These are phyloP conservation scores for Cheilosia soror DNA, from an alignment of 2,888 invertebrate genomes.

Conservation along the genomic window DNA sequence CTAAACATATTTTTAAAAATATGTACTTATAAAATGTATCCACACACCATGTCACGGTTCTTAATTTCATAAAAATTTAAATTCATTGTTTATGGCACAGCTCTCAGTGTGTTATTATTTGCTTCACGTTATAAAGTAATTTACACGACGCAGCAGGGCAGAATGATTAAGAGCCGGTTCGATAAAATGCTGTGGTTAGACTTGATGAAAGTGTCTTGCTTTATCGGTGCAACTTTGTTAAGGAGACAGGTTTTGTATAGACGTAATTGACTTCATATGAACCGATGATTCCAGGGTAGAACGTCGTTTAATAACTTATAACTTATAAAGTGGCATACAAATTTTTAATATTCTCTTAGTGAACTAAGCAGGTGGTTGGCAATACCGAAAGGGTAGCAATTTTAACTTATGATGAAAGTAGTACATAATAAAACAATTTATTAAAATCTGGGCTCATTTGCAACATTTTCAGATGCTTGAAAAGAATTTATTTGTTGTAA, in stretches of 20 bases:
- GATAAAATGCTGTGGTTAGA: conserved; percentile 26
- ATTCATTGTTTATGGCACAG: conserved; percentile 69
- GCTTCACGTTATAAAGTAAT: conserved; percentile 71
- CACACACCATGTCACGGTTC: conserved; percentile 57
- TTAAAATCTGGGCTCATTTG: no score
- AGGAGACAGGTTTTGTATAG: not conserved
- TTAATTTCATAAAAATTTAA: conserved; percentile 71
- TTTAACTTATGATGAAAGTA: no score
- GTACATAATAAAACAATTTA: no score
- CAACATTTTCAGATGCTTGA: no score
- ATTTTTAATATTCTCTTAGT: not conserved
- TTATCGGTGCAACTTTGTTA: conserved; percentile 43
- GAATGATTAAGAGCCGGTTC: conserved; percentile 42
- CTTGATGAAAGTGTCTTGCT: conserved; percentile 54
- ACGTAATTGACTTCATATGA: conserved; percentile 7
- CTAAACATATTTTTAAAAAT: conserved; percentile 37
- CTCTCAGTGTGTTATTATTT: conserved; percentile 64
- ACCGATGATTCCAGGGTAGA: conserved; percentile 29
- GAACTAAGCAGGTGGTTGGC: conserved; percentile 2
- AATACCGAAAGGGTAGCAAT: no score
- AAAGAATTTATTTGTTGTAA: no score
- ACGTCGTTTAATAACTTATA: not conserved
- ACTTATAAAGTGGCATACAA: not conserved
- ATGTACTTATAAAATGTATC: conserved; percentile 23
- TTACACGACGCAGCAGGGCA: conserved; percentile 50